Conservation (phyloP, 1,140 invertebrate species). For the Fopius arisanus region DNA sequence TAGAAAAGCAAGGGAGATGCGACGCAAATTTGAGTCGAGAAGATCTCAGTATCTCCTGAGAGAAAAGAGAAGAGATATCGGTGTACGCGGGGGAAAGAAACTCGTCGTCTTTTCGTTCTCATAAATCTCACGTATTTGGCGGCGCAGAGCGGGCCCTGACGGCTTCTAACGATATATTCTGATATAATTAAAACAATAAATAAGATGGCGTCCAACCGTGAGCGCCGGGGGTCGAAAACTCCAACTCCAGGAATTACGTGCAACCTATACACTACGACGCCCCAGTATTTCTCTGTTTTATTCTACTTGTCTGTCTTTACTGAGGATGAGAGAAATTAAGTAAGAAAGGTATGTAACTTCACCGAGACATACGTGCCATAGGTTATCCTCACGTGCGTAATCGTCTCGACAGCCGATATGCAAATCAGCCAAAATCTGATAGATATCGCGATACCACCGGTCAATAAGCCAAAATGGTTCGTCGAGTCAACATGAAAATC, state of each 20-base stretch:
- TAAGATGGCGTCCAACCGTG: conserved; percentile 64
- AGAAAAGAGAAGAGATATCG: conserved; percentile 26
- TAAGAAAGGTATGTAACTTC: background rate
- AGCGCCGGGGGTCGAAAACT: conserved; percentile 60
- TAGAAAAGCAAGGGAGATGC: conserved; percentile 18
- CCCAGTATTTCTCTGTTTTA: conserved; percentile 35
- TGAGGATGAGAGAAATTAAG: background rate
- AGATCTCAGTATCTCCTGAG: conserved; percentile 11
- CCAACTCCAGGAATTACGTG: conserved; percentile 39
- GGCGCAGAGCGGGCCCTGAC: conserved; percentile 55
- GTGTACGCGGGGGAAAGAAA: conserved; percentile 23
- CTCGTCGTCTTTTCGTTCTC: conserved; percentile 43
- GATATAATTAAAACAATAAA: conserved; percentile 68
- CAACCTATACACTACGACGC: conserved; percentile 30
- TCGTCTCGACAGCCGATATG: no score
- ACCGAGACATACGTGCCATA: conserved; percentile 47
- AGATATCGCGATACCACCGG: no score
- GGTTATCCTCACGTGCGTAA: no score
- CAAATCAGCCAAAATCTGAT: no score
- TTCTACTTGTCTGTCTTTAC: conserved; percentile 31
- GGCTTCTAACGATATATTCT: conserved; percentile 65
- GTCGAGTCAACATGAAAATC: no score
- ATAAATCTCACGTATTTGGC: conserved; percentile 64
- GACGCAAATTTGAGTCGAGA: conserved; percentile 17
- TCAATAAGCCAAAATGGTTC: no score